Evolutionary conservation across 2,113 vertebrate species (phyloP), one percentile per base, ranked within the genome.

Genomic region (Seriola quinqueradiata): DNA sequence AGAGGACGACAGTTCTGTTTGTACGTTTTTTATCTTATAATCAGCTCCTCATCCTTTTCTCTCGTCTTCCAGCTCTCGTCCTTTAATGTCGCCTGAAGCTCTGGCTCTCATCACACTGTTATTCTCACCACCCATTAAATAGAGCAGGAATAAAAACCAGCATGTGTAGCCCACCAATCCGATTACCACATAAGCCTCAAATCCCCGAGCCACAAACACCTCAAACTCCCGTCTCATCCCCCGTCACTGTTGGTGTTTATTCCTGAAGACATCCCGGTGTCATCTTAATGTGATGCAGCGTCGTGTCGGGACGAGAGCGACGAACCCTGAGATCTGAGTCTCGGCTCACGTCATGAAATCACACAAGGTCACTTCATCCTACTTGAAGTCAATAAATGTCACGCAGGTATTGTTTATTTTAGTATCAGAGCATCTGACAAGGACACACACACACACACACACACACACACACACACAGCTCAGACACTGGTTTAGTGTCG

Each of bases 121-220:
- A 63, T 64, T 82, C 13, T 73, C 68, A 74, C 63, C 66, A 77
- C 69, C 36, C 68, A 75, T 36, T 50, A 75, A 84, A 79, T 28
- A 72, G 16, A 85, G 17, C 40, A 83, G 36, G 72, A 84, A 75
- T 63, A 74, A 83, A 90, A 85, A 83, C 19, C 34, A 40, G 38
- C 50, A 80, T 82, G 60, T 65, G 80, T 63, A 86, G 57, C 77
- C 73, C 11, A 32, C 46, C 85, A 91, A 91, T 89, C 84, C 67
- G 83, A 94, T 94, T 93, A 92, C 64, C 68, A 86, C 81, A 52
- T 87, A 89, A 90, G 58, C 70, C 78, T 44, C 60, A 89, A 93
- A 91, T 90, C 90, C 83, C 61, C 25, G 66, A 50, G 40, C 69
- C 48, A 16, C 70, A 38, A 79, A 88, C 67, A 80, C 79, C 81